Percentiles rank a stretch among this genome's conserved stretches.
These are phyloP conservation scores for Rhinolophus sinicus DNA, from an alignment of 2,113 vertebrate species.

Conservation along the genomic window DNA sequence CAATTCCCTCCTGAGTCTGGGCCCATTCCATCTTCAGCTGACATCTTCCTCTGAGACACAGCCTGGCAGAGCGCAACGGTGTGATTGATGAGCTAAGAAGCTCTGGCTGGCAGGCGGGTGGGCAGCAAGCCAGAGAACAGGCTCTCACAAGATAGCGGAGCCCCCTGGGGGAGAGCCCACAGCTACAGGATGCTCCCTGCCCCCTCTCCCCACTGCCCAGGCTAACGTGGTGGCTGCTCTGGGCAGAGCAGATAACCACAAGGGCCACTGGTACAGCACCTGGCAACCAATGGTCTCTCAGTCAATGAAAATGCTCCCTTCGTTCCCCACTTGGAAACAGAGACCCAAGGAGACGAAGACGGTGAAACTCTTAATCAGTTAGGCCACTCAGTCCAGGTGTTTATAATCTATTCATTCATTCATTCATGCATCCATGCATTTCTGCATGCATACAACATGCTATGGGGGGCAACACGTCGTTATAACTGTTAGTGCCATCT, in stretches of 20 bases:
- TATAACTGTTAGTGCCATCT: not conserved
- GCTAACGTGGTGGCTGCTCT: not conserved
- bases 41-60: constrained; percentile 53
- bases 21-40: not conserved
- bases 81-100: constrained; percentile 65
- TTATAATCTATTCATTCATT: not conserved
- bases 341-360: not conserved
- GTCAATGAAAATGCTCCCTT: not conserved
- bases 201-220: not conserved
- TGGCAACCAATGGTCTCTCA: not conserved
- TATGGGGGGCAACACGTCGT: not conserved
- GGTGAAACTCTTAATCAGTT: not conserved
- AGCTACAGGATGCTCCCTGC: not conserved
- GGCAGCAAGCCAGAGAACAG: constrained; percentile 47
- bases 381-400: not conserved
- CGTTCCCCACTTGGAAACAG: not conserved
- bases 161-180: not conserved
- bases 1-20: not conserved
- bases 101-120: constrained; percentile 30
- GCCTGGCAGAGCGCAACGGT: not conserved
- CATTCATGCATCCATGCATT: not conserved
- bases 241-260: not conserved
- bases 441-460: not conserved
- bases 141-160: constrained; percentile 32
- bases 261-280: not conserved